These are phyloP conservation scores for Atherinosoma microstoma DNA, from an alignment of 2,797 vertebrate genomes.

Conservation along the genomic window DNA sequence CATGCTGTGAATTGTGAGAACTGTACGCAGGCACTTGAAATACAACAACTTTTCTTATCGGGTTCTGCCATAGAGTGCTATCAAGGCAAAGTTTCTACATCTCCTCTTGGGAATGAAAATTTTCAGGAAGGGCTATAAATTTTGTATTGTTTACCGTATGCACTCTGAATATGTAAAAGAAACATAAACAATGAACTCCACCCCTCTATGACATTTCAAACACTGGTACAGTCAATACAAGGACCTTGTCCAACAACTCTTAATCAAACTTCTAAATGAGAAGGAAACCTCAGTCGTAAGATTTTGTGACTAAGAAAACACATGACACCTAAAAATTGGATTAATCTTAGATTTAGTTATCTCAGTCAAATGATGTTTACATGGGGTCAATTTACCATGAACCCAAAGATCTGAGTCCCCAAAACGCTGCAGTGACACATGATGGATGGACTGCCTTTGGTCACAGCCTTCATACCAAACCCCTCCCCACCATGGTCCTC, in stretches of 20 bases:
- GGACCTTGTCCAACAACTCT: conserved; percentile 9
- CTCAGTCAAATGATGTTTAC: conserved; percentile 33
- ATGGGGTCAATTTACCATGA: conserved; percentile 45
- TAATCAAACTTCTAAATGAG: neutral
- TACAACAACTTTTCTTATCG: conserved; percentile 73
- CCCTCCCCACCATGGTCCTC: conserved; percentile 45
- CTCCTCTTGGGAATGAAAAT: conserved; percentile 35
- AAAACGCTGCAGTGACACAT: conserved; percentile 69
- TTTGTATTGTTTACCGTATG: conserved; percentile 28
- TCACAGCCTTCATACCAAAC: conserved; percentile 58
- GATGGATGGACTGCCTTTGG: conserved; percentile 76
- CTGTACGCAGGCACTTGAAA: conserved; percentile 46
- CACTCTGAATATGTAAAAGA: conserved; percentile 24
- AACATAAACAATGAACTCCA: conserved; percentile 24
- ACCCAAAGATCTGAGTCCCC: conserved; percentile 45
- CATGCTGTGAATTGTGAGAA: conserved; percentile 78
- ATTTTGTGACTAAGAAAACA: neutral
- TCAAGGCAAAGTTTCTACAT: conserved; percentile 49
- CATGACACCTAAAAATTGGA: neutral
- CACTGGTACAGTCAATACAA: neutral
- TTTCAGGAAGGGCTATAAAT: conserved; percentile 36
- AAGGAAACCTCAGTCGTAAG: conserved; percentile 9
- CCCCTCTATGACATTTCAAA: conserved; percentile 30
- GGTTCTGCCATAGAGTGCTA: conserved; percentile 48
- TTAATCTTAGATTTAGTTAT: conserved; percentile 6